Evolutionary conservation across 1,140 invertebrate genomes (phyloP).

Genomic region (Heliconius hewitsoni): DNA sequence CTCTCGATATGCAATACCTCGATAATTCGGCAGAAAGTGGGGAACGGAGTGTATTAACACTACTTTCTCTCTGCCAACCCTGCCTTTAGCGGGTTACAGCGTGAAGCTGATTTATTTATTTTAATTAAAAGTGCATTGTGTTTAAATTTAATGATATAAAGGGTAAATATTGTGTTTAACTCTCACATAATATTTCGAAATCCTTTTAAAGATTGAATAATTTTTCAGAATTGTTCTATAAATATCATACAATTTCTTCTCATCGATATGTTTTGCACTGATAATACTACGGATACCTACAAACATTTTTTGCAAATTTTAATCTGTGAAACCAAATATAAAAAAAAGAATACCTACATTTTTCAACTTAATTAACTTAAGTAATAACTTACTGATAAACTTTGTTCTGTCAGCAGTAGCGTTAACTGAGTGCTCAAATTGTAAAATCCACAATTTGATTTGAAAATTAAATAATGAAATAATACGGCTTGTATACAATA

Average conservation of each 20-base stretch:
- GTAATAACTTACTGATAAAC: background rate
- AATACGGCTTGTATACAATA: background rate
- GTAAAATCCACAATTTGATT: background rate
- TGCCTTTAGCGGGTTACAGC: too few species aligned
- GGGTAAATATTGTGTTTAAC: background rate
- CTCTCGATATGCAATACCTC: too few species aligned
- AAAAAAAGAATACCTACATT: background rate
- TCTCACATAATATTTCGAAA: background rate
- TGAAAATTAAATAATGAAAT: background rate
- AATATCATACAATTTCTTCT: background rate
- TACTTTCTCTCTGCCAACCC: too few species aligned
- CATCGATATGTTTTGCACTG: background rate
- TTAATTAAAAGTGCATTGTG: background rate
- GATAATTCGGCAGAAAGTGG: too few species aligned
- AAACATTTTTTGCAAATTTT: background rate
- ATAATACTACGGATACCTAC: background rate
- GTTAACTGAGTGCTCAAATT: background rate
- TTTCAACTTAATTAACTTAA: background rate
- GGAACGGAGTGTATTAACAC: too few species aligned
- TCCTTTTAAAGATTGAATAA: background rate
- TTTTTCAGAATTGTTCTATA: background rate
- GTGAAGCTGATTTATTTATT: too few species aligned
- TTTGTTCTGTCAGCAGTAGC: background rate
- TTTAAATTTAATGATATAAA: background rate
- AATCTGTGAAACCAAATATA: background rate